Evolutionary conservation across 2,888 invertebrate genomes (phyloP).

Genomic region (Aphrophora alni): DNA sequence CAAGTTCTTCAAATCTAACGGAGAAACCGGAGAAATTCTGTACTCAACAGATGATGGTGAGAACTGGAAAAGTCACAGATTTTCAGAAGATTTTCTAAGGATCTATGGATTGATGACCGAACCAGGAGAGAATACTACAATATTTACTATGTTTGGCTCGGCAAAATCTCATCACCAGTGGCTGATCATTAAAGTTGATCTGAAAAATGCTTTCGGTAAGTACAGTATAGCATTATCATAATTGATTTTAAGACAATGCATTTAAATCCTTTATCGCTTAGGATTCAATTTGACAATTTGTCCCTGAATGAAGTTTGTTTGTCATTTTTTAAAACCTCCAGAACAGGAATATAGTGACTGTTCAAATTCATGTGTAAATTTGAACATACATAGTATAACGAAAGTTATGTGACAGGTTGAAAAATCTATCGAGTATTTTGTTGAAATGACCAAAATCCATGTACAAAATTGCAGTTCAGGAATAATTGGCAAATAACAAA

Average conservation of each 20-base stretch:
- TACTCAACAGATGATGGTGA: constrained; percentile 89
- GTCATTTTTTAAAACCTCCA: too few species aligned
- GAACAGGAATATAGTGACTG: too few species aligned
- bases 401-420: too few species aligned
- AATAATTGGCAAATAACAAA: too few species aligned
- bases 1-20: constrained; percentile 76
- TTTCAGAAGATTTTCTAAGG: constrained; percentile 73
- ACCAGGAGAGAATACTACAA: constrained; percentile 91
- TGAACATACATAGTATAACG: too few species aligned
- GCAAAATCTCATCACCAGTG: constrained; percentile 78
- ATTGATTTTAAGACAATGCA: neutral
- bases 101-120: constrained; percentile 94
- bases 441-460: too few species aligned
- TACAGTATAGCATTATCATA: constrained; percentile 41
- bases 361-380: too few species aligned
- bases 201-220: constrained; percentile 63
- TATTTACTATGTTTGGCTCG: constrained; percentile 92
- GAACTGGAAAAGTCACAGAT: constrained; percentile 77
- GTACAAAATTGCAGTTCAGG: too few species aligned
- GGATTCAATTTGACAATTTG: too few species aligned
- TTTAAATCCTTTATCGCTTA: neutral
- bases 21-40: constrained; percentile 77
- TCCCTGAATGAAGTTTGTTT: too few species aligned
- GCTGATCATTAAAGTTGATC: constrained; percentile 80
- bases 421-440: too few species aligned